These are phyloP conservation scores for Lophius piscatorius DNA, from an alignment of 2,113 vertebrate genomes.

Conservation along the genomic window DNA sequence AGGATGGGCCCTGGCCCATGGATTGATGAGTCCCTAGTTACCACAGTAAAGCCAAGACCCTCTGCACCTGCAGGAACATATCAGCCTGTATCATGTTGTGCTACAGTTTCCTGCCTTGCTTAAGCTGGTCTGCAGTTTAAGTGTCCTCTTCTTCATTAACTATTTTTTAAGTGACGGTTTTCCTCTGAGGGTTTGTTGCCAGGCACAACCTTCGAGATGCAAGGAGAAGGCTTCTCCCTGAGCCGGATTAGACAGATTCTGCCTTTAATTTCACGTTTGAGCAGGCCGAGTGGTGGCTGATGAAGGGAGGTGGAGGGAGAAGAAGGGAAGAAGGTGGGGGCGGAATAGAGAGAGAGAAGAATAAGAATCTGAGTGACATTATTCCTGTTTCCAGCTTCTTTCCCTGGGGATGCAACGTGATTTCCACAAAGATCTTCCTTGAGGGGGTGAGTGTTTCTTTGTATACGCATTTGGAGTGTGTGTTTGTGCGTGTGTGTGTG, in stretches of 20 bases:
- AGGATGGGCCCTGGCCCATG: slow-evolving; percentile 92
- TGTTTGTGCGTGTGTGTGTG: slow-evolving; percentile 25
- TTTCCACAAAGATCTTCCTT: slow-evolving; percentile 66
- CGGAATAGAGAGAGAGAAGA: background rate
- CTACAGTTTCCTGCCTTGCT: background rate
- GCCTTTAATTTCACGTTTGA: slow-evolving; percentile 84
- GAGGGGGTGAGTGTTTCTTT: slow-evolving; percentile 38
- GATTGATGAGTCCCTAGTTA: slow-evolving; percentile 89
- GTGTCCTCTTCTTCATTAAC: slow-evolving; percentile 53
- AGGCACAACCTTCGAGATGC: slow-evolving; percentile 38
- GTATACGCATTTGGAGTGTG: slow-evolving; percentile 36
- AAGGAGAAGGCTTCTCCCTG: slow-evolving; percentile 50
- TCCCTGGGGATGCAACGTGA: slow-evolving; percentile 55
- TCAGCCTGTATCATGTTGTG: slow-evolving; percentile 17
- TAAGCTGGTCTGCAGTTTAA: slow-evolving; percentile 14
- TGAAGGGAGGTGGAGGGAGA: slow-evolving; percentile 53
- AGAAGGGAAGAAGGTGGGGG: slow-evolving; percentile 36
- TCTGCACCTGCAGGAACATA: slow-evolving; percentile 81
- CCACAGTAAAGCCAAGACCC: slow-evolving; percentile 96
- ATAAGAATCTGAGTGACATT: slow-evolving; percentile 47
- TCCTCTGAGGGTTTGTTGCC: slow-evolving; percentile 42
- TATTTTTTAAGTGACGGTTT: slow-evolving; percentile 56
- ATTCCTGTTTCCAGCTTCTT: slow-evolving; percentile 43
- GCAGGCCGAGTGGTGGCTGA: slow-evolving; percentile 58
- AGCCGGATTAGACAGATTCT: slow-evolving; percentile 76